These are phyloP conservation scores for Argyresthia albistria DNA, from an alignment of 2,888 invertebrate genomes.

Conservation along the genomic window DNA sequence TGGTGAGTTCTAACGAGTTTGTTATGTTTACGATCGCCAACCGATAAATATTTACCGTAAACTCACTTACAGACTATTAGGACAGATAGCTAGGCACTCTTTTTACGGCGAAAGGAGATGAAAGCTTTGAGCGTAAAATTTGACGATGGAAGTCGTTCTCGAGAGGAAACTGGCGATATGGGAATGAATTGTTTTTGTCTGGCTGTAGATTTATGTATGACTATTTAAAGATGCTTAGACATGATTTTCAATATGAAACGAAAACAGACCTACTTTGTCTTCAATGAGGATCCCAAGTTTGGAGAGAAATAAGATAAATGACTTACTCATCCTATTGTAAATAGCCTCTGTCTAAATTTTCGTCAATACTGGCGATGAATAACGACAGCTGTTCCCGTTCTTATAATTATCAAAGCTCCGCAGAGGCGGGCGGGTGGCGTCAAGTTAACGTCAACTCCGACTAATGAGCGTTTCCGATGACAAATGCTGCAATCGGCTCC, in stretches of 20 bases:
- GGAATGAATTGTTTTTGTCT: too few relatives aligned
- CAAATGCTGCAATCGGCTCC: slow-evolving; percentile 50
- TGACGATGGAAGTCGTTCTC: background rate
- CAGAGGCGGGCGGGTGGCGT: slow-evolving; percentile 39
- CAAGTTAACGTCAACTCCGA: slow-evolving; percentile 64
- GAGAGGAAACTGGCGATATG: too few relatives aligned
- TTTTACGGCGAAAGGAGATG: slow-evolving; percentile 18
- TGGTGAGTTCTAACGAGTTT: slow-evolving; percentile 66
- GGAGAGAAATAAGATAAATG: too few relatives aligned
- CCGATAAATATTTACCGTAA: slow-evolving; percentile 17
- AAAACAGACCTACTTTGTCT: too few relatives aligned
- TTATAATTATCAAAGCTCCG: slow-evolving; percentile 62
- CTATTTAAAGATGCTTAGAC: too few relatives aligned
- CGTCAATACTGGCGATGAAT: slow-evolving; percentile 64
- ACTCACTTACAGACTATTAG: slow-evolving; percentile 9
- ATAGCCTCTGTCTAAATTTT: slow-evolving; percentile 31
- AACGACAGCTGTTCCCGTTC: slow-evolving; percentile 39
- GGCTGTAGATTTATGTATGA: too few relatives aligned
- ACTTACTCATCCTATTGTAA: too few relatives aligned
- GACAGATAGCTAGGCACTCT: slow-evolving; percentile 13
- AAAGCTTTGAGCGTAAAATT: slow-evolving; percentile 11
- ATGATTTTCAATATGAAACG: too few relatives aligned
- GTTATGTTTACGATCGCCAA: slow-evolving; percentile 12
- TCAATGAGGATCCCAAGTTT: too few relatives aligned
- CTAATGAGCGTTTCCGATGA: slow-evolving; percentile 63